These are phyloP conservation scores for Eupeodes luniger DNA, from an alignment of 2,888 invertebrate species.

Conservation along the genomic window DNA sequence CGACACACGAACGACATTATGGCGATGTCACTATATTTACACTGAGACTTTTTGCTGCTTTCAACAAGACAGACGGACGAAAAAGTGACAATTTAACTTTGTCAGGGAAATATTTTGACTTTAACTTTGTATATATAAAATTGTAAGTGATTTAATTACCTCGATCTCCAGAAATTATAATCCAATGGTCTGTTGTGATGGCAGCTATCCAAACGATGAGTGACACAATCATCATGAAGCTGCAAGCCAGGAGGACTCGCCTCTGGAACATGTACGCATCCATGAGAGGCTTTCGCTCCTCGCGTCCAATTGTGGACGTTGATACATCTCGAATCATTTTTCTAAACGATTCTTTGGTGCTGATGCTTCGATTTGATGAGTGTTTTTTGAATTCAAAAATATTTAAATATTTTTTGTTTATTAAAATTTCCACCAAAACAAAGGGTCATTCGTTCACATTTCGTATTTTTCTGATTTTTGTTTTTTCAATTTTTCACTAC, in stretches of 20 bases:
- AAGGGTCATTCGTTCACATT: slow-evolving; percentile 56
- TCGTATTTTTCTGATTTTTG: slow-evolving; percentile 23
- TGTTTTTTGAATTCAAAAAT: not conserved
- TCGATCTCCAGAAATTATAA: slow-evolving; percentile 85
- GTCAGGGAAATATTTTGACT: slow-evolving; percentile 51
- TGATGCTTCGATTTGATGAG: slow-evolving; percentile 79
- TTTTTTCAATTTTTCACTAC: slow-evolving; percentile 13
- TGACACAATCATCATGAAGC: slow-evolving; percentile 87
- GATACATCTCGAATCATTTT: slow-evolving; percentile 84
- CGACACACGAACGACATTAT: slow-evolving; percentile 20
- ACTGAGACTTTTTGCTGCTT: not conserved
- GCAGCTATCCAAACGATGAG: slow-evolving; percentile 90
- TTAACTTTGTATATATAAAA: not conserved
- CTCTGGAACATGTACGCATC: slow-evolving; percentile 89
- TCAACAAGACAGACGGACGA: not conserved
- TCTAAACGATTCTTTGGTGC: not conserved
- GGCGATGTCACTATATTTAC: slow-evolving; percentile 26
- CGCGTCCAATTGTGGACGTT: slow-evolving; percentile 87
- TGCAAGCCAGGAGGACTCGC: slow-evolving; percentile 89
- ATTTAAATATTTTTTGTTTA: slow-evolving; percentile 25
- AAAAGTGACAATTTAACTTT: slow-evolving; percentile 40
- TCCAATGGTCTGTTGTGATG: slow-evolving; percentile 91
- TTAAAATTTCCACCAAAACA: slow-evolving; percentile 16
- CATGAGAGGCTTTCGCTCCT: slow-evolving; percentile 86
- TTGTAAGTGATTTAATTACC: slow-evolving; percentile 78